A percentile compares a stretch with the other conserved stretches of the same genome.
These are phyloP conservation scores for Hydropsyche betteni DNA, from an alignment of 2,888 invertebrate genomes.

Conservation along the genomic window DNA sequence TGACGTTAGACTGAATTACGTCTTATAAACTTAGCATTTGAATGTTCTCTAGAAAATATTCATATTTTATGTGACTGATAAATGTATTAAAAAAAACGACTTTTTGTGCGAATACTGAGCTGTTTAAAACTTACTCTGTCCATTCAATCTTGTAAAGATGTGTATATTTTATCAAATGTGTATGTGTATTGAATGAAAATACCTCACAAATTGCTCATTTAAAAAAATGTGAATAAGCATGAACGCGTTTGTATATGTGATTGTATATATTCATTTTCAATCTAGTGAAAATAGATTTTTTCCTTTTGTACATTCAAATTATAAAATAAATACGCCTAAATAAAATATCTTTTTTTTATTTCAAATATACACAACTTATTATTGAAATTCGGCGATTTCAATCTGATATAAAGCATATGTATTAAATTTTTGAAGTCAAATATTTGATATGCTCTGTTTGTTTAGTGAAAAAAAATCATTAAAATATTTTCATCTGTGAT, in stretches of 20 bases:
- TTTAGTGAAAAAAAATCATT: no score
- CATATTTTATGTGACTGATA: slow-evolving; percentile 47
- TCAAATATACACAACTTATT: no score
- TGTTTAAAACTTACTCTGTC: slow-evolving; percentile 46
- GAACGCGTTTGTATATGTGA: neutral
- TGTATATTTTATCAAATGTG: slow-evolving; percentile 41
- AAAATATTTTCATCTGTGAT: no score
- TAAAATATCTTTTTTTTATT: neutral
- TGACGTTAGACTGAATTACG: slow-evolving; percentile 50
- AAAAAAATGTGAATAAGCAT: slow-evolving; percentile 30
- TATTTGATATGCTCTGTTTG: no score
- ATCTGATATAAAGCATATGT: no score
- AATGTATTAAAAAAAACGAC: slow-evolving; percentile 33
- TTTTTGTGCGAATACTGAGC: slow-evolving; percentile 30
- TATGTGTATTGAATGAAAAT: slow-evolving; percentile 39
- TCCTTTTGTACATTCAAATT: slow-evolving; percentile 49
- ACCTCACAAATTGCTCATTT: slow-evolving; percentile 50
- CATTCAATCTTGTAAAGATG: slow-evolving; percentile 46
- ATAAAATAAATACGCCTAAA: slow-evolving; percentile 36
- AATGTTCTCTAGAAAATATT: slow-evolving; percentile 43
- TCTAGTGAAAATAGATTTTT: slow-evolving; percentile 41
- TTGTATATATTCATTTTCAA: slow-evolving; percentile 45
- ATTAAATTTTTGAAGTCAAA: no score
- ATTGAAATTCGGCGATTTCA: no score
- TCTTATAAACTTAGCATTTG: slow-evolving; percentile 47